Percentiles rank a stretch among this genome's conserved stretches.
Conservation (phyloP, 2,888 invertebrate species). For the Stomorhina lunata region DNA sequence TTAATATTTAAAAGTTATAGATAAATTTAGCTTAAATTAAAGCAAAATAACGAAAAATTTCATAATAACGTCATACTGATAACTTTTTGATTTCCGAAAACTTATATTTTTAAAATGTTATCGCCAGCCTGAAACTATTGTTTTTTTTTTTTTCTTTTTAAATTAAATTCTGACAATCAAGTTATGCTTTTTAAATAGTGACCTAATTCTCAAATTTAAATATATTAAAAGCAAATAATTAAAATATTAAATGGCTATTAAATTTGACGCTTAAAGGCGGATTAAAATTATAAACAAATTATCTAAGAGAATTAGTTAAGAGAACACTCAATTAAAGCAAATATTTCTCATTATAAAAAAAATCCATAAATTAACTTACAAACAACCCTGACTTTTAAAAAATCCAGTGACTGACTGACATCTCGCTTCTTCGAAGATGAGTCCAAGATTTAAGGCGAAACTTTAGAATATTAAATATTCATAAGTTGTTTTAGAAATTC, state of each 20-base stretch:
- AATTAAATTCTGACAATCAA: background rate
- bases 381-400: background rate
- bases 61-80: background rate
- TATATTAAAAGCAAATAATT: background rate
- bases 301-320: background rate
- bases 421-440: background rate
- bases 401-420: background rate
- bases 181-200: background rate
- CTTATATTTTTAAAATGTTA: too few species aligned
- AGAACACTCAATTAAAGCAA: background rate
- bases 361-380: background rate
- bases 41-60: background rate
- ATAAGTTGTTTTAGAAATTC: conserved; percentile 14
- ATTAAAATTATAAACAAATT: background rate
- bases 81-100: too few species aligned
- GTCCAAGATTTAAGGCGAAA: background rate
- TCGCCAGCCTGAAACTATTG: too few species aligned
- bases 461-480: conserved; percentile 8
- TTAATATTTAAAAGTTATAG: too few species aligned
- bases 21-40: background rate
- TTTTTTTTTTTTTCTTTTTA: too few species aligned
- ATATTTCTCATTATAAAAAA: background rate
- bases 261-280: background rate
- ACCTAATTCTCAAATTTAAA: background rate
- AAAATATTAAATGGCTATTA: background rate